phyloP scores from a whole-genome alignment of 2,797 vertebrate genomes.

The Hypotaenidia okinawae region DNA sequence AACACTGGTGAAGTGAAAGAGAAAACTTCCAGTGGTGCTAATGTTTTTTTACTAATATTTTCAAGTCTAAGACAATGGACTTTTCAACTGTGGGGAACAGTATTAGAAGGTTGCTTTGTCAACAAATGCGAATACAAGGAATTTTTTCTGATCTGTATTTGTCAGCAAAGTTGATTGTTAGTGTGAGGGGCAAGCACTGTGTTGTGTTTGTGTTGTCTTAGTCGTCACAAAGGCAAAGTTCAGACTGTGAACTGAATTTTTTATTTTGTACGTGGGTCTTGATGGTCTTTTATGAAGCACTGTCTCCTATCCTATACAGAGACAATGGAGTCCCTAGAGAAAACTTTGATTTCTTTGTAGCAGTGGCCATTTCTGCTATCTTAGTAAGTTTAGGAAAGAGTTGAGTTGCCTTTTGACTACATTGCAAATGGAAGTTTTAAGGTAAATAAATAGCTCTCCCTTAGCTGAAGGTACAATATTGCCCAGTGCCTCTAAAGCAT shows the following conservation, averaged over 20 bases:
- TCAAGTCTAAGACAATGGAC: background rate
- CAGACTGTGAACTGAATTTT: background rate
- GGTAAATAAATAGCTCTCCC: background rate
- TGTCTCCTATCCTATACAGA: accelerated
- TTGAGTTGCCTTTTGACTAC: background rate
- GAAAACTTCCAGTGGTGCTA: background rate
- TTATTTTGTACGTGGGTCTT: background rate
- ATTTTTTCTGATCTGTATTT: background rate
- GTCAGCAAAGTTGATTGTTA: background rate
- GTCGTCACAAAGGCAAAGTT: background rate
- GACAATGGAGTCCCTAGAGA: background rate
- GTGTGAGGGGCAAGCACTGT: background rate
- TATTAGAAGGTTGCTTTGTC: background rate
- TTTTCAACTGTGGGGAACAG: background rate
- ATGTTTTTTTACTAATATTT: background rate
- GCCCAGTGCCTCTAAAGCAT: background rate
- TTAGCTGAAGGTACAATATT: background rate
- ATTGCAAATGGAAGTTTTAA: background rate
- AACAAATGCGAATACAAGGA: background rate
- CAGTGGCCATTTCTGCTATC: background rate
- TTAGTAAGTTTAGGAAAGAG: background rate
- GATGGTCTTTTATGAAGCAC: background rate
- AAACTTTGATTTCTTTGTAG: background rate
- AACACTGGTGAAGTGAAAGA: background rate
- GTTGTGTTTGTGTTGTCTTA: background rate